phyloP scores from a whole-genome alignment of 2,113 vertebrate species.

The Epinephelus fuscoguttatus region DNA sequence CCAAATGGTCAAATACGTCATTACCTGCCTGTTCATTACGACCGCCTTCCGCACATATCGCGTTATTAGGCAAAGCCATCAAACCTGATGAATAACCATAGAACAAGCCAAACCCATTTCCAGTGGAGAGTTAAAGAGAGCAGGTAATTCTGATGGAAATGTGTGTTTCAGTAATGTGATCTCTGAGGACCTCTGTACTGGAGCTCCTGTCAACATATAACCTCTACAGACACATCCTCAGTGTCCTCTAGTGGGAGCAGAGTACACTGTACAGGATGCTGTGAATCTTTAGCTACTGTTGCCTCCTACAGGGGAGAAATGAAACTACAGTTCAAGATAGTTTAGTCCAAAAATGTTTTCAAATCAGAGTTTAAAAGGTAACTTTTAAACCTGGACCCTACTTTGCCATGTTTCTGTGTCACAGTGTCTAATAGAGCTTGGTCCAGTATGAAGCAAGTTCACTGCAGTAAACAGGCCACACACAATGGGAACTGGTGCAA shows the following conservation, averaged over 20 bases:
- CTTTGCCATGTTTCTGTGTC: no score
- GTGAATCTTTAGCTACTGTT: conserved; percentile 31
- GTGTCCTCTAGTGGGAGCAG: conserved; percentile 64
- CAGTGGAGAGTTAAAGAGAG: conserved; percentile 45
- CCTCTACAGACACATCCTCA: neutral
- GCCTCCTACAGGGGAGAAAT: conserved; percentile 63
- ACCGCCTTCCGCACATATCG: conserved; percentile 37
- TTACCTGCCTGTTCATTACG: conserved; percentile 75
- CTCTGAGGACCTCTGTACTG: neutral
- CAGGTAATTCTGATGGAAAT: conserved; percentile 54
- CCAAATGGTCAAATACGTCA: conserved; percentile 77
- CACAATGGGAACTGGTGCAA: no score
- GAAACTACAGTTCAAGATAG: conserved; percentile 24
- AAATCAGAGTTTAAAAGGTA: no score
- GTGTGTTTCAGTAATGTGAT: conserved; percentile 49
- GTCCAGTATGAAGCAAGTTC: no score
- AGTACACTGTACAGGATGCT: neutral
- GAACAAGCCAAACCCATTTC: conserved; percentile 52
- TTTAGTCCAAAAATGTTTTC: neutral
- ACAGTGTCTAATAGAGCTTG: no score
- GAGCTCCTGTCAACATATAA: conserved; percentile 2
- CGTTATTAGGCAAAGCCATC: conserved; percentile 73
- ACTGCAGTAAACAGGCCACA: no score
- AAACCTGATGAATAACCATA: conserved; percentile 69
- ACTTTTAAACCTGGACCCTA: no score